Evolutionary conservation across 2,888 invertebrate genomes (phyloP).

Genomic region (Stramonita haemastoma): DNA sequence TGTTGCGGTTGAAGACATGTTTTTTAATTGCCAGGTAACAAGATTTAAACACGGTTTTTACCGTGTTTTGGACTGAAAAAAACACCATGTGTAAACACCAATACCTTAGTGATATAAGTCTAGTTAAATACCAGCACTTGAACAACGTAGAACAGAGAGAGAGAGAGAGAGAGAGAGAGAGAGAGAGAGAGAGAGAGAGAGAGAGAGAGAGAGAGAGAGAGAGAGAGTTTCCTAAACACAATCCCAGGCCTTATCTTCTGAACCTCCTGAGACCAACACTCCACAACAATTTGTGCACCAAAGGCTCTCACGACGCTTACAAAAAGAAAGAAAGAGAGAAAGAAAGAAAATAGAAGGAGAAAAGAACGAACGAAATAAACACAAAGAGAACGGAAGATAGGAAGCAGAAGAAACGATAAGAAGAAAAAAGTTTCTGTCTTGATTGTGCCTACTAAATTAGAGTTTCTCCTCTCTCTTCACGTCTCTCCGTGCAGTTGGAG

Average conservation of each 20-base stretch:
- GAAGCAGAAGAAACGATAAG: neutral
- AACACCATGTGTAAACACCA: too few relatives aligned
- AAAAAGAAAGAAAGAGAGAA: constrained; percentile 1
- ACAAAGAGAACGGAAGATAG: too few relatives aligned
- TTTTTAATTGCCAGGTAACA: too few relatives aligned
- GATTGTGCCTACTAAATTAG: constrained; percentile 38
- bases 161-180: neutral
- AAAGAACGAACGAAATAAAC: neutral
- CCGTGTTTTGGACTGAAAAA: too few relatives aligned
- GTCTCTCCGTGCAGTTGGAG: neutral
- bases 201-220: neutral
- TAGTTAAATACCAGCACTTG: too few relatives aligned
- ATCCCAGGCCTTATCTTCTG: neutral
- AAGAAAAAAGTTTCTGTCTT: constrained; percentile 11
- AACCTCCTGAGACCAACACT: constrained; percentile 19
- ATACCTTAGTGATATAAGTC: too few relatives aligned
- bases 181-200: neutral
- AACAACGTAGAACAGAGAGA: too few relatives aligned
- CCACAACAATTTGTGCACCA: constrained; percentile 22
- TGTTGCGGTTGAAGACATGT: too few relatives aligned
- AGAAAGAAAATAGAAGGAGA: neutral
- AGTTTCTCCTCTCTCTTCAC: neutral
- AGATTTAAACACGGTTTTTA: neutral
- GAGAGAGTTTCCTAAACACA: neutral
- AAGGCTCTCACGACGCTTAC: too few relatives aligned